A percentile compares a stretch with the other conserved stretches of the same genome.
Evolutionary conservation across 2,113 vertebrate species (phyloP).

Genomic region (Heterochromis multidens): DNA sequence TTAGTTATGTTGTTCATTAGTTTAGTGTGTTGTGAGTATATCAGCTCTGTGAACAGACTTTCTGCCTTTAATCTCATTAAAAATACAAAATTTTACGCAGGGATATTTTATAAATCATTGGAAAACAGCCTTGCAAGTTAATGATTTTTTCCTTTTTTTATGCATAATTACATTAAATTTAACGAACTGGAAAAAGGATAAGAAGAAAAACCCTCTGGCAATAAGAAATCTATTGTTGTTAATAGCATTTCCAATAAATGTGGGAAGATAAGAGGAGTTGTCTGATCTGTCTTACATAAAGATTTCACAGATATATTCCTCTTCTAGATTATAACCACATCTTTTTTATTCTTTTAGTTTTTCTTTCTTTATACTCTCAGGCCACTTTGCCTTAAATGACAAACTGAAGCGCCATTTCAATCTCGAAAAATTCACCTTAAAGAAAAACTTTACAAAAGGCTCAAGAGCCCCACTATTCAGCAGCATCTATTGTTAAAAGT

Average conservation of each 20-base stretch:
- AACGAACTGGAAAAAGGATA: neutral
- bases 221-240: neutral
- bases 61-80: neutral
- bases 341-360: neutral
- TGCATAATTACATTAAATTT: neutral
- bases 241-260: neutral
- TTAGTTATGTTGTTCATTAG: neutral
- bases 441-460: neutral
- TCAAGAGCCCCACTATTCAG: neutral
- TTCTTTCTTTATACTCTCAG: neutral
- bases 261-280: neutral
- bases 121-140: neutral
- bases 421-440: neutral
- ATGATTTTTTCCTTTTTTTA: neutral
- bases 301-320: neutral
- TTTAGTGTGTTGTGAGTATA: neutral
- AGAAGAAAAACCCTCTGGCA: neutral
- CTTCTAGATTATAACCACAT: neutral
- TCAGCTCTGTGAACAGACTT: neutral
- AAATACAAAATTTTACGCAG: neutral
- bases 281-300: neutral
- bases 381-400: neutral
- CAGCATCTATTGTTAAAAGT: neutral
- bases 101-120: neutral
- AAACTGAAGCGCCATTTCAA: neutral